Evolutionary conservation across 1,140 invertebrate species (phyloP), one percentile per base, ranked within the genome.

Genomic region (Vollenhovia emeryi): DNA sequence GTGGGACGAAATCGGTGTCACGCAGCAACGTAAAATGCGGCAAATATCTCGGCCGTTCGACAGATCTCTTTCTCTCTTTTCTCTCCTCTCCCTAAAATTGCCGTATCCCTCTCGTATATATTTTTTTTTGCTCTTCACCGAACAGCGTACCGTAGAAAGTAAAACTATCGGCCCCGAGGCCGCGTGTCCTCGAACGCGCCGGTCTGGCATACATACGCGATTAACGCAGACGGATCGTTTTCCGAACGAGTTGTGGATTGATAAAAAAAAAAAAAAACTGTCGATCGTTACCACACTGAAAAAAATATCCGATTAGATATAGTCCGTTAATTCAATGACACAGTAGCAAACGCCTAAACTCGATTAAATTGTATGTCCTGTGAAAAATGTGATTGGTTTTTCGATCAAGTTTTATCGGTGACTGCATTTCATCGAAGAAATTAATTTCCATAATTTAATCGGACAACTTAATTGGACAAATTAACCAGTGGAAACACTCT

Each of bases 121-220:
- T 43, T 64, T 62, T 62, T 27, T 75, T 40, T 69, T 43, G 15
- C 36, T 66, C 60, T 48, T 43, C 50, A 57, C 27, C 57, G 11
- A 60, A 76, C 73, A 40, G n/a, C 80, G 40, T 52, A 45, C 62
- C 86, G 88, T 89, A 88, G 87, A 90, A 88, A 90, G 89, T 87
- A 88, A 90, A 90, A 90, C 78, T 88, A 89, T 79, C 66, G 52
- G 75, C 36, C 74, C 15, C 59, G 27, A 79, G 27, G 36, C 50
- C 36, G 33, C 50, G 24, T 59, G 86, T 86, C 89, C 89, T 88
- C 89, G 86, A 89, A 57, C 60, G 3, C 6, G 27, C 21, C 36
- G 24, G 75, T 76, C 86, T 84, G 89, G 79, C 85, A 89, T 24
- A 89, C 62, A 85, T 21, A 60, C 18, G 59, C 13, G 30, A 75